Evolutionary conservation across 2,113 vertebrate genomes (phyloP), one percentile per base, ranked within the genome.

Genomic region (Triplophysa tibetana): DNA sequence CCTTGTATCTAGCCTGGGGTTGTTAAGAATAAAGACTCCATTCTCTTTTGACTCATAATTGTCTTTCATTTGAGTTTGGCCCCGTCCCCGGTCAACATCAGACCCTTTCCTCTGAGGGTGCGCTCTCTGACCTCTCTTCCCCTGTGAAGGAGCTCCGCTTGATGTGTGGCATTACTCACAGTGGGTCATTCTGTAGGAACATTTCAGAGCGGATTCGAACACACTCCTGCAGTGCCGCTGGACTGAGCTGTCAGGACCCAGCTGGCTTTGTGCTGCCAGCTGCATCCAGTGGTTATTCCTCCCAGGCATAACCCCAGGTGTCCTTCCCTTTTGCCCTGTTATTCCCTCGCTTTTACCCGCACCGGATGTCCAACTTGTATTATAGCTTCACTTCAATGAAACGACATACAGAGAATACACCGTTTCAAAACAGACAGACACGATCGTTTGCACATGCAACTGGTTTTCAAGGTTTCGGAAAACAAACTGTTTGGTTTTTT

Each of bases 271-370:
- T 52, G 69, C 72, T 41, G 78, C 74, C 74, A 77, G 58, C 81
- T 45, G 52, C 65, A 9, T 83, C 82, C 84, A 81, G 86, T 17
- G 75, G 79, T 89, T 75, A 67, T 84, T 84, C 79, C 81, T 70
- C 79, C 70, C 58, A 70, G 41, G 60, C 77, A 33, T 70, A 38
- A 82, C 85, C 87, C 81, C 86, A 92, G 86, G 86, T 89, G 86
- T 80, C 84, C 29, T 43, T 84, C 80, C 24, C 80, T 82, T 86
- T 83, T 80, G 81, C 70, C 75, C 84, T 76, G 77, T 82, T 67
- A 84, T 78, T 54, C 23, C 23, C 48, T 56, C 70, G 38, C 75
- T 81, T 78, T 61, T 52, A 29, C 83, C 72, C 82, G 52, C 58
- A 67, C 70, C 83, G 73, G 67, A 81, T 70, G 75, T 69, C 48